phyloP scores from a whole-genome alignment of 2,113 vertebrate species.

The Ptilorrhoa leucosticta region DNA sequence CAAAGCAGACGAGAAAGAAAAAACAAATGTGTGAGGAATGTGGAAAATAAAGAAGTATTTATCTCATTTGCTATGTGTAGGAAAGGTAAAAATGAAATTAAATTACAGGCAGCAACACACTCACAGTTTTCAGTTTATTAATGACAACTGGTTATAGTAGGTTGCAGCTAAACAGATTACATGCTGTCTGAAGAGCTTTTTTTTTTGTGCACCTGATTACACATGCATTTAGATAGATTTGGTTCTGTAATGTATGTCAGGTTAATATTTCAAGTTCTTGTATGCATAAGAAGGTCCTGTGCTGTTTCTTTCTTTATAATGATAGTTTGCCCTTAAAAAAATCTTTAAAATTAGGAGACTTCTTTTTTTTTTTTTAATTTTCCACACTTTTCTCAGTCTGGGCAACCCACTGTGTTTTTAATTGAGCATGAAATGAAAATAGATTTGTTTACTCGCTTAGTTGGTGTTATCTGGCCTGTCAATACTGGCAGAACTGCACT shows the following conservation, averaged over 20 bases:
- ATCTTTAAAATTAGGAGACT: not conserved
- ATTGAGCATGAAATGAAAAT: constrained; percentile 48
- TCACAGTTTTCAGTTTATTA: not conserved
- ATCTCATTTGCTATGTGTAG: not conserved
- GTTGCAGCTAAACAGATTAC: not conserved
- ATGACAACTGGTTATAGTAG: not conserved
- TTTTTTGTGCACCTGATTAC: not conserved
- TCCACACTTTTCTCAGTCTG: not conserved
- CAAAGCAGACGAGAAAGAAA: not conserved
- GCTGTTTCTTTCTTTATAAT: not conserved
- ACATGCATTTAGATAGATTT: not conserved
- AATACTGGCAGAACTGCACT: not conserved
- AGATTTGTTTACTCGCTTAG: constrained; percentile 26
- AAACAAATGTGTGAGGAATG: not conserved
- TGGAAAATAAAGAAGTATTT: not conserved
- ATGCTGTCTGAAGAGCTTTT: not conserved
- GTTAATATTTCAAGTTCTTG: not conserved
- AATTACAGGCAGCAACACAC: not conserved
- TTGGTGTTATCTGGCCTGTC: not conserved
- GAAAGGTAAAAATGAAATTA: not conserved
- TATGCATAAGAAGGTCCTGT: not conserved
- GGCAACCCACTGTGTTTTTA: not conserved
- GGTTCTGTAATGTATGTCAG: not conserved
- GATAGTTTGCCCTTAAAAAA: not conserved
- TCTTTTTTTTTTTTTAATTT: not conserved